These are phyloP conservation scores for Myiopsitta monachus DNA, from an alignment of 2,113 vertebrate species.

Conservation along the genomic window DNA sequence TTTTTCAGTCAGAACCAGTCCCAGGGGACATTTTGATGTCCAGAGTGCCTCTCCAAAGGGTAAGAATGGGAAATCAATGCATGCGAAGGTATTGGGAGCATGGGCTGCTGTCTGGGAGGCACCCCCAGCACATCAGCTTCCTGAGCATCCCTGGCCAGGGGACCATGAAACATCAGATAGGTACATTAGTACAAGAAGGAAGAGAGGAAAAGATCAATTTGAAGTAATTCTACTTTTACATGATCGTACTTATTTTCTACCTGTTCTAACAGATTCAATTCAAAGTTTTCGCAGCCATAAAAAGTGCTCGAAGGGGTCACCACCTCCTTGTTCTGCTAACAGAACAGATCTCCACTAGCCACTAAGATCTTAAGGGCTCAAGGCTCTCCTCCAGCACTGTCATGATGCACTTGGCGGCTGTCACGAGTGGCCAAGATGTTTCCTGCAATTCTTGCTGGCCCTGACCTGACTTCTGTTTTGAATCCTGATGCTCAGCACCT, in stretches of 20 bases:
- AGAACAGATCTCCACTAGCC: conserved; percentile 56
- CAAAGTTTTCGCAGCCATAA: conserved; percentile 7
- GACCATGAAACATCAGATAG: background rate
- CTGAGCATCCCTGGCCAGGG: background rate
- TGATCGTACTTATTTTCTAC: conserved; percentile 37
- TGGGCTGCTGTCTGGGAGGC: background rate
- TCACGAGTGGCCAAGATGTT: conserved; percentile 50
- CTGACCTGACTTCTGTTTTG: conserved; percentile 50
- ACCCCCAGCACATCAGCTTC: conserved; percentile 27
- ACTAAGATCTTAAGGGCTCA: background rate
- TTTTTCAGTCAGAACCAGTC: background rate
- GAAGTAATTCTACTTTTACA: conserved; percentile 49
- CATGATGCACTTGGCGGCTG: background rate
- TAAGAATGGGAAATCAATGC: background rate
- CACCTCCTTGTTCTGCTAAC: conserved; percentile 60
- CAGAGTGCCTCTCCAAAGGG: accelerated
- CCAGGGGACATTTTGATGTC: background rate
- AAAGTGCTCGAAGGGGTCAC: conserved; percentile 52
- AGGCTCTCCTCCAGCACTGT: background rate
- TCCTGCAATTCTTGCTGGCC: conserved; percentile 70
- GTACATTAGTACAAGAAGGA: background rate
- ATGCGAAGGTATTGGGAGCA: background rate
- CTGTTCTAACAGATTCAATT: conserved; percentile 56
- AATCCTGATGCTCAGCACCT: background rate
- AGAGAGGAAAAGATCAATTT: background rate